Conservation (phyloP, 2,888 invertebrate species). For the Celastrina argiolus region DNA sequence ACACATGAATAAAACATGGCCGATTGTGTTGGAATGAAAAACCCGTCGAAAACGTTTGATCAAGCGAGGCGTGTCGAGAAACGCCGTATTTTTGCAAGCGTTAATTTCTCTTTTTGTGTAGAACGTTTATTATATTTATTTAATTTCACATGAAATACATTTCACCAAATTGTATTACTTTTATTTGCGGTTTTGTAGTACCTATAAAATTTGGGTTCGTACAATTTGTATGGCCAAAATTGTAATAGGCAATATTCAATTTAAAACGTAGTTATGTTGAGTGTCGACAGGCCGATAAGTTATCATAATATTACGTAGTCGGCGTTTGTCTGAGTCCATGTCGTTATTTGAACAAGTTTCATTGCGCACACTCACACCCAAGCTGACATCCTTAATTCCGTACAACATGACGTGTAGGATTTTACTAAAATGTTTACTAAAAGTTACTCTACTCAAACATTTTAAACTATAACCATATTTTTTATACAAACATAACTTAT, state of each 20-base stretch:
- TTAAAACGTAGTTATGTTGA: too few relatives aligned
- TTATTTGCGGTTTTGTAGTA: background rate
- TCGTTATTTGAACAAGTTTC: too few relatives aligned
- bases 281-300: too few relatives aligned
- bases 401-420: too few relatives aligned
- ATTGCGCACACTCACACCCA: too few relatives aligned
- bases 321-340: too few relatives aligned
- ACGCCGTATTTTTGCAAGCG: background rate
- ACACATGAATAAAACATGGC: conserved; percentile 9
- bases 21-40: background rate
- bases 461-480: too few relatives aligned
- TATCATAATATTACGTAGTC: too few relatives aligned
- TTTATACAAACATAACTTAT: too few relatives aligned
- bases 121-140: background rate
- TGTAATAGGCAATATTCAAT: background rate
- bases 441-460: too few relatives aligned
- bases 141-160: conserved; percentile 5
- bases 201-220: background rate
- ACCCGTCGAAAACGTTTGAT: background rate
- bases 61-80: background rate
- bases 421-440: too few relatives aligned
- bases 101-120: background rate
- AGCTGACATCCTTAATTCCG: too few relatives aligned
- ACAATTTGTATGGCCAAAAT: background rate
- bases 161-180: background rate